Base-by-base conservation (phyloP, 2,113 vertebrate genomes). In the Talpa occidentalis region DNA sequence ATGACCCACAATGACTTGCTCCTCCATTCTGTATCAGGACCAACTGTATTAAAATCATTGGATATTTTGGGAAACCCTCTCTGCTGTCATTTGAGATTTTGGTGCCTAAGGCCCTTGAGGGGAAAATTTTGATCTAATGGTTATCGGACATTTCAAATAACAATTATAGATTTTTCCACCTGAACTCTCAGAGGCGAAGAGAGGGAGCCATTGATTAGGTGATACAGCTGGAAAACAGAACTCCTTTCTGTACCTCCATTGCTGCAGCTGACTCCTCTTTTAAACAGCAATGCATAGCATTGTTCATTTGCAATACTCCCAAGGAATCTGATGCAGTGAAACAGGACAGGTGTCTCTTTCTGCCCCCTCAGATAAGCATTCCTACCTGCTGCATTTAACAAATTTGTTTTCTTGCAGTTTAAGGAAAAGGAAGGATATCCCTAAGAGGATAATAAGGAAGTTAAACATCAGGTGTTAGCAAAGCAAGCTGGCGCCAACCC, bases 21-120 rank as follows among this genome's bases (percentile, higher is more conserved):
- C 35, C 35, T 88, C 40, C 42, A 21, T 24, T 76, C 47, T 32
- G 12, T 47, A 26, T 83, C 64, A 70, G 66, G 52, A 91, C 74
- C 74, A 91, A 73, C 35, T 66, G 90, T 24, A 85, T 80, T 80
- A 67, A 90, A 84, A 87, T 76, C 52, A 56, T 14, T 30, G 54
- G 72, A 3, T 94, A 88, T 94, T 96, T 83, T 96, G 66, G 74
- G 90, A 95, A 91, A 93, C 32, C 6, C 21, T 85, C n/a, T 47
- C n/a, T 62, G 52, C 49, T 93, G 72, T 88, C 40, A 90, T 89
- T 93, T 87, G 80, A 92, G 90, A 88, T 66, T 64, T 90, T 74
- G 76, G 56, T 54, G 6, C 78, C 74, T 78, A 89, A 91, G 32
- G 74, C 56, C 59, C 42, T 44, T 14, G 5, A 81, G 8, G 12